A percentile compares a stretch with the other conserved stretches of the same genome.
phyloP scores from a whole-genome alignment of 2,113 vertebrate species.

The Albula goreensis region DNA sequence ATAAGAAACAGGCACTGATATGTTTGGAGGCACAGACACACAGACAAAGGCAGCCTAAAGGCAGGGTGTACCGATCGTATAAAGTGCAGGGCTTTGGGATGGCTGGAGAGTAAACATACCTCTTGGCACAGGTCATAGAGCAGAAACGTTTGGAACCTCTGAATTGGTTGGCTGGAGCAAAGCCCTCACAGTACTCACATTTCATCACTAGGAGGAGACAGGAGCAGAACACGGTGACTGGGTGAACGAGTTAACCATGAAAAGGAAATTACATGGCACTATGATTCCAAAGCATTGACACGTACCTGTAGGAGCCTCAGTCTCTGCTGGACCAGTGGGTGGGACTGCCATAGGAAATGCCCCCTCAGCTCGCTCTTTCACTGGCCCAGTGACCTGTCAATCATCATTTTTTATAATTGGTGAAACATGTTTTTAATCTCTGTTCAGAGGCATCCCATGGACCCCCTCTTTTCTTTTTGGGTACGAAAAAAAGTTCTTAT shows the following conservation, averaged over 20 bases:
- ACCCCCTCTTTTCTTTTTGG: no score
- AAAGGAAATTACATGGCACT: not conserved
- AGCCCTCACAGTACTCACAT: slow-evolving; percentile 92
- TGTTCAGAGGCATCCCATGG: not conserved
- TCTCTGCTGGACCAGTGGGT: slow-evolving; percentile 59
- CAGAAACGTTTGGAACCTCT: slow-evolving; percentile 96
- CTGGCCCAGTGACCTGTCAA: slow-evolving; percentile 69
- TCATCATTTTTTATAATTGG: slow-evolving; percentile 5
- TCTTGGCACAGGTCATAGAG: slow-evolving; percentile 95
- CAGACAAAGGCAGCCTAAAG: no score
- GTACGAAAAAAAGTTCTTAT: not conserved
- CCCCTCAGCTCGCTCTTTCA: slow-evolving; percentile 70
- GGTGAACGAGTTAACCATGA: no score
- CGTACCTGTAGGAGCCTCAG: slow-evolving; percentile 61
- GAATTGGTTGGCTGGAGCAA: slow-evolving; percentile 88
- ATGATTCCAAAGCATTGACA: not conserved
- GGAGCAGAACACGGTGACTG: not conserved
- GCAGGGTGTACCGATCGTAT: not conserved
- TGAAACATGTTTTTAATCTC: not conserved
- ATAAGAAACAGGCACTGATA: no score
- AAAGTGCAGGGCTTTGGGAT: not conserved
- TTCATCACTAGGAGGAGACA: slow-evolving; percentile 76
- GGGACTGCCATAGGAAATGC: slow-evolving; percentile 60
- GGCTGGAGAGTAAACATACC: slow-evolving; percentile 65
- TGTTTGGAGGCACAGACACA: no score